phyloP scores from a whole-genome alignment of 2,888 invertebrate species.

The Cerceris rybyensis region DNA sequence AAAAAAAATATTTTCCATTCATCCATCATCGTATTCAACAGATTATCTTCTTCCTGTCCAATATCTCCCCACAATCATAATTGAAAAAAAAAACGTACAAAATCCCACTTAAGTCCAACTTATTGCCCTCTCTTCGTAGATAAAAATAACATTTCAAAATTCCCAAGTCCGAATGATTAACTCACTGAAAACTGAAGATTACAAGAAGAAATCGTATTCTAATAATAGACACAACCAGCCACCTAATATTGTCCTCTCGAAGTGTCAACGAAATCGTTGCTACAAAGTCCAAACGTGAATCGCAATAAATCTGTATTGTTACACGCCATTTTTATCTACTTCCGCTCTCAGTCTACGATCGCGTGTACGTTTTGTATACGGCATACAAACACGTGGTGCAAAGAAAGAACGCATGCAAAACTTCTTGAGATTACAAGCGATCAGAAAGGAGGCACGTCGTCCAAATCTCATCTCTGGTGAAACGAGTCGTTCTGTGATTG shows the following conservation, averaged over 20 bases:
- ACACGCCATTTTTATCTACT: slow-evolving; percentile 5
- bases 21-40: too few relatives aligned
- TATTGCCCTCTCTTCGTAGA: too few relatives aligned
- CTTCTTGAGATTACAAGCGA: neutral
- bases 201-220: too few relatives aligned
- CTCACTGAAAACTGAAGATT: too few relatives aligned
- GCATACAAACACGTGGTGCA: neutral
- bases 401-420: slow-evolving; percentile 10
- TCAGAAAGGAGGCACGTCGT: neutral
- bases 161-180: too few relatives aligned
- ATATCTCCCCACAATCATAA: too few relatives aligned
- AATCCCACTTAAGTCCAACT: too few relatives aligned
- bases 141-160: too few relatives aligned
- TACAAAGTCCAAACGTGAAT: slow-evolving; percentile 1
- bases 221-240: too few relatives aligned
- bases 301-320: neutral
- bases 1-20: too few relatives aligned
- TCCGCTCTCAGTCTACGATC: neutral
- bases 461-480: neutral
- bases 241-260: neutral
- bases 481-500: neutral
- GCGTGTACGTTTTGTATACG: neutral
- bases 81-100: too few relatives aligned
- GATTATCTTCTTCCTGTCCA: too few relatives aligned
- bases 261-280: neutral